These are phyloP conservation scores for Tortricodes alternella DNA, from an alignment of 2,888 invertebrate species.

Conservation along the genomic window DNA sequence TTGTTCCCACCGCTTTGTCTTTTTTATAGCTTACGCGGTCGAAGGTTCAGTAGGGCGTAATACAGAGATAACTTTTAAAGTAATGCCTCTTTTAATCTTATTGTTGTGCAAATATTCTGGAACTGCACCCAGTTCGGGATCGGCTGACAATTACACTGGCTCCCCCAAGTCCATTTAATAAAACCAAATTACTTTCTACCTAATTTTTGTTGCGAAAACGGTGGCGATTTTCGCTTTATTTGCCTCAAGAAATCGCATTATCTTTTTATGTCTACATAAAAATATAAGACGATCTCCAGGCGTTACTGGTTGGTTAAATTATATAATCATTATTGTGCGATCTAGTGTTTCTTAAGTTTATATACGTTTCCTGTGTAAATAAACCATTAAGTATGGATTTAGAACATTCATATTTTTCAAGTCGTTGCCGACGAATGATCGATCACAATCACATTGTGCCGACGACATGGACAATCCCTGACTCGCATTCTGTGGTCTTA, in stretches of 20 bases:
- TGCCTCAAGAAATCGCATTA: constrained; percentile 43
- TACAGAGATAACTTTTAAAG: constrained; percentile 56
- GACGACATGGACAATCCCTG: background rate
- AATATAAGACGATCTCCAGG: constrained; percentile 5
- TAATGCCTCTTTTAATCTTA: constrained; percentile 58
- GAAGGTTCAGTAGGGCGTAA: constrained; percentile 48
- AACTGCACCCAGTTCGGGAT: constrained; percentile 43
- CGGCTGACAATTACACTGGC: constrained; percentile 48
- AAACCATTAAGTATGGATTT: no score
- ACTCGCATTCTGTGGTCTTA: constrained; percentile 17
- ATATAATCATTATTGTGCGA: constrained; percentile 3
- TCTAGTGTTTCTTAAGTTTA: no score
- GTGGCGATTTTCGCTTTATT: constrained; percentile 37
- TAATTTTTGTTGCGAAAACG: constrained; percentile 45
- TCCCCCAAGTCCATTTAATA: constrained; percentile 38
- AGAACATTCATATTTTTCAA: background rate
- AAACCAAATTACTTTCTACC: constrained; percentile 46
- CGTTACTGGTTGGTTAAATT: constrained; percentile 10
- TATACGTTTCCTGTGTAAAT: no score
- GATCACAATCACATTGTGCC: no score
- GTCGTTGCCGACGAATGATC: background rate
- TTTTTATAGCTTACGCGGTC: constrained; percentile 52
- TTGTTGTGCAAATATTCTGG: constrained; percentile 52
- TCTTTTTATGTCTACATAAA: constrained; percentile 36
- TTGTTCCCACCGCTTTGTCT: constrained; percentile 54